Evolutionary conservation across 2,113 vertebrate species (phyloP).

Genomic region (Ahaetulla prasina): DNA sequence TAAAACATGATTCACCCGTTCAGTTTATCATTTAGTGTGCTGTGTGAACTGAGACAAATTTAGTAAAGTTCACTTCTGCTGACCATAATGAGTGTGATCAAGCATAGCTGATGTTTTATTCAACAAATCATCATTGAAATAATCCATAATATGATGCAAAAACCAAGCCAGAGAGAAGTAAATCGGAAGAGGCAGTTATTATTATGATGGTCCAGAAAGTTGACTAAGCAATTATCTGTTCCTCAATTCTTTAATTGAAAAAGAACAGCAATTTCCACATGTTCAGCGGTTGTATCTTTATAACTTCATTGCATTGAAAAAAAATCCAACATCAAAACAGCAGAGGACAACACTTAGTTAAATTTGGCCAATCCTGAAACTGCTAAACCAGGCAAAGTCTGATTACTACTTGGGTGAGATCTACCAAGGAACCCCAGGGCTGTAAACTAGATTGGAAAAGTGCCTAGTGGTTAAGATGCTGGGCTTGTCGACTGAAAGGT

Average conservation of each 20-base stretch:
- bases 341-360: neutral
- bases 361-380: neutral
- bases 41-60: neutral
- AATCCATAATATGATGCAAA: neutral
- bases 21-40: neutral
- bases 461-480: neutral
- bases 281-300: neutral
- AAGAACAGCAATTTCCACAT: neutral
- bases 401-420: neutral
- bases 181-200: neutral
- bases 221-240: neutral
- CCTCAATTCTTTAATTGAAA: neutral
- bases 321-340: neutral
- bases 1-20: neutral
- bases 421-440: neutral
- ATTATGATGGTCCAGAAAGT: neutral
- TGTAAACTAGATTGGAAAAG: neutral
- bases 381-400: neutral
- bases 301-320: neutral
- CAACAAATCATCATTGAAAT: neutral
- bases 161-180: neutral
- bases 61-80: neutral
- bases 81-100: neutral
- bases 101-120: neutral
- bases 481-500: neutral